Evolutionary conservation across 2,888 invertebrate species (phyloP), one percentile per base, ranked within the genome.

Genomic region (Drosophila infuscata): DNA sequence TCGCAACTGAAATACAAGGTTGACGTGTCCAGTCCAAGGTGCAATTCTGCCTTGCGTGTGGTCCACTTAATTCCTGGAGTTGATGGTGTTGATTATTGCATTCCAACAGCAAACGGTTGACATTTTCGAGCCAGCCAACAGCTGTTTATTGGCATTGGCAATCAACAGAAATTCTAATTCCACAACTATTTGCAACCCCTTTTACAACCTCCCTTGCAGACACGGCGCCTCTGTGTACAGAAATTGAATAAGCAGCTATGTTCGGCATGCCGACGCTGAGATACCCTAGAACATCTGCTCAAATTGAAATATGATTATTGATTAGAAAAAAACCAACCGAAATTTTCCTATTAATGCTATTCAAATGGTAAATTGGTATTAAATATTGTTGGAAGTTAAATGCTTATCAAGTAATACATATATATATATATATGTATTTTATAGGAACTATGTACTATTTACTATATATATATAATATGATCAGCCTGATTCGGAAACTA

Each of bases 1-100:
- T 54, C 29, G 58, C 61, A 68, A 87, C 88, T 87, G 67, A 73
- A 65, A 64, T 56, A 53, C 48, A 46, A 52, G 64, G 35, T 43
- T 68, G 30, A 30, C 63, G 51, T 53, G 33, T 6, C 12, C 56
- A 48, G 32, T 48, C 33, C 48, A 33, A 7, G 41, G 41, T 30
- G 25, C 12, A 32, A 49, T 43, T 53, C 2, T 20, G 46, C 32
- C 33, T 74, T 43, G 76, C 74, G 70, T 75, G 71, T 64, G 43
- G 17, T 65, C 38, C 59, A 57, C 58, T 54, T 15, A 29, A n/a
- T 35, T 25, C 38, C 29, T 48, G 41, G 33, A 43, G n/a, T 32
- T 61, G 41, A 11, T 29, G 46, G 9, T 48, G 52, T 61, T 61
- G 70, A 65, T 58, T 67, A 70, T 68, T 72, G 59, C 64, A 58